phyloP scores from a whole-genome alignment of 1,140 invertebrate species.

The Bilobella aurantiaca region DNA sequence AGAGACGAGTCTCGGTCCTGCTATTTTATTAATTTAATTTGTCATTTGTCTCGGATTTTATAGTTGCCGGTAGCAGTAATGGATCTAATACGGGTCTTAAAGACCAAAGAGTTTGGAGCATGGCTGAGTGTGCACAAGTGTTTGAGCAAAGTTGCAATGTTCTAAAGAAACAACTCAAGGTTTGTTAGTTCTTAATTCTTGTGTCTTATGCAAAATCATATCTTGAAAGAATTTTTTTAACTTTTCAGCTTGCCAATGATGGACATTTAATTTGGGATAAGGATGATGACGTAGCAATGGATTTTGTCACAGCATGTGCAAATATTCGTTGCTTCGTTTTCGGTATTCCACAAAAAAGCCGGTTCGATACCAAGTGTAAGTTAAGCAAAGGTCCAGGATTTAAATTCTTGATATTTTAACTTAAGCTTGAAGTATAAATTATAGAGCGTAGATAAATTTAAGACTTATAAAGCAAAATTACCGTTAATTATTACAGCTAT shows the following conservation, averaged over 20 bases:
- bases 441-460: too few relatives aligned
- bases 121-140: slow-evolving; percentile 61
- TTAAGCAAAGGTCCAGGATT: slow-evolving; percentile 34
- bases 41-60: slow-evolving; percentile 34
- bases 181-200: slow-evolving; percentile 26
- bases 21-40: too few relatives aligned
- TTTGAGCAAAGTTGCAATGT: slow-evolving; percentile 62
- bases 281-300: slow-evolving; percentile 85
- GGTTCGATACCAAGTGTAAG: slow-evolving; percentile 93
- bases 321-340: slow-evolving; percentile 90
- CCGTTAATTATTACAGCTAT: slow-evolving; percentile 60
- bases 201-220: too few relatives aligned
- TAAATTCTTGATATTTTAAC: too few relatives aligned
- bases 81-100: slow-evolving; percentile 41
- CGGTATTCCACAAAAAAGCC: slow-evolving; percentile 70
- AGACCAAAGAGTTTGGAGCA: slow-evolving; percentile 72
- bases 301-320: slow-evolving; percentile 90
- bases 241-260: slow-evolving; percentile 38
- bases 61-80: slow-evolving; percentile 45
- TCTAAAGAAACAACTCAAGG: slow-evolving; percentile 54
- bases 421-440: too few relatives aligned
- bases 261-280: slow-evolving; percentile 90
- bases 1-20: too few relatives aligned
- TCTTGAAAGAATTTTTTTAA: too few relatives aligned
- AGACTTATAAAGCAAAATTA: slow-evolving; percentile 21